A percentile compares a stretch with the other conserved stretches of the same genome.
Evolutionary conservation across 2,888 invertebrate genomes (phyloP).

Genomic region (Carcina quercana): DNA sequence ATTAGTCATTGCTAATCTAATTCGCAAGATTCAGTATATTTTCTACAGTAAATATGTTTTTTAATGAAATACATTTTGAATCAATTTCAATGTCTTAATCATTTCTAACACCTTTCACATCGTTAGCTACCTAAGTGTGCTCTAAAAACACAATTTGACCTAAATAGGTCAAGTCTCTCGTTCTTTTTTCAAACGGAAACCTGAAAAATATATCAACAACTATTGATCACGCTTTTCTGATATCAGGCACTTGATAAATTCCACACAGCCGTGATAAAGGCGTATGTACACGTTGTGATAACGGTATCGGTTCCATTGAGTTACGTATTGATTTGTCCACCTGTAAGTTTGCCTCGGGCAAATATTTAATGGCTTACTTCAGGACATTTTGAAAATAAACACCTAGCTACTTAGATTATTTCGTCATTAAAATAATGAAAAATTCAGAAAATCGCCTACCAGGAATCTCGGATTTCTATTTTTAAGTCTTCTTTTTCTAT

Average conservation of each 20-base stretch:
- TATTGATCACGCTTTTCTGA: conserved; percentile 33
- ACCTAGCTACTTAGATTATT: neutral
- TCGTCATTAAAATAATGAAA: too few relatives aligned
- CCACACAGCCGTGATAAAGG: conserved; percentile 41
- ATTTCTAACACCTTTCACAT: too few relatives aligned
- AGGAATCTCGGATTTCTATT: too few relatives aligned
- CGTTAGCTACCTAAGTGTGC: too few relatives aligned
- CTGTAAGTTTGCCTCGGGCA: conserved; percentile 32
- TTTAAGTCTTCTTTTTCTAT: too few relatives aligned
- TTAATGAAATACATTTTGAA: too few relatives aligned
- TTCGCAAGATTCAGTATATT: too few relatives aligned
- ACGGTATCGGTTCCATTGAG: conserved; percentile 41
- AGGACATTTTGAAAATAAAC: conserved; percentile 11
- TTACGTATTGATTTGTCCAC: conserved; percentile 56
- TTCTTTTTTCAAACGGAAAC: conserved; percentile 5
- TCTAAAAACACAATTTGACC: too few relatives aligned
- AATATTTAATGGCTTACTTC: conserved; percentile 32
- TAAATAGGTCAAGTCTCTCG: neutral
- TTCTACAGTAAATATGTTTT: too few relatives aligned
- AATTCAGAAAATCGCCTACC: too few relatives aligned
- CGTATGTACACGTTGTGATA: conserved; percentile 42
- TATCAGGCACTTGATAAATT: conserved; percentile 49
- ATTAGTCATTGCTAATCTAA: too few relatives aligned
- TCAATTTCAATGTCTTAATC: too few relatives aligned
- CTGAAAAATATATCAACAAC: conserved; percentile 23